Conservation (phyloP, 1,140 invertebrate species). For the Drosophila melanica region DNA sequence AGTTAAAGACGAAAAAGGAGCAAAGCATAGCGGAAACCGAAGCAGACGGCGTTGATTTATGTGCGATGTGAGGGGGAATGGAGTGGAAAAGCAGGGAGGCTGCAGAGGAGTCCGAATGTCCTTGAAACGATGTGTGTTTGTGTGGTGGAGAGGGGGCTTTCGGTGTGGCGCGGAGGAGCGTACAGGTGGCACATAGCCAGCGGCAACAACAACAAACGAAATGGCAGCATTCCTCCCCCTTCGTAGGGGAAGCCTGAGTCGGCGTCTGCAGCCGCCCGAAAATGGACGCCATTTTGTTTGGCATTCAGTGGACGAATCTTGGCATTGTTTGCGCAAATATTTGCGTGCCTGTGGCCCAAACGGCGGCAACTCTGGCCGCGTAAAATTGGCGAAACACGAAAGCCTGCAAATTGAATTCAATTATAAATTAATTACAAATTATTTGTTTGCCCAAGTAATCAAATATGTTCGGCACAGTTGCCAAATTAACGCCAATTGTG, state of each 20-base stretch:
- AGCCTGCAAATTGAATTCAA: not conserved
- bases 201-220: conserved; percentile 34
- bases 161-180: conserved; percentile 11
- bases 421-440: not conserved
- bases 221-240: not conserved
- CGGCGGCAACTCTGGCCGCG: not conserved
- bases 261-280: not conserved
- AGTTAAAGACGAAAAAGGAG: conserved; percentile 1
- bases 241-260: no score
- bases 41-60: conserved; percentile 67
- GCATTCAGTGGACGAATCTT: conserved; percentile 19
- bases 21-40: conserved; percentile 25
- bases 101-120: conserved; percentile 47
- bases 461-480: not conserved
- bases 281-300: conserved; percentile 46
- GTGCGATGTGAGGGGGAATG: not conserved
- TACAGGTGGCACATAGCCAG: conserved; percentile 72
- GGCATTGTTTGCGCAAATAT: conserved; percentile 43
- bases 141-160: not conserved
- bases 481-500: not conserved
- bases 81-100: not conserved
- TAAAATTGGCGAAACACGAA: not conserved
- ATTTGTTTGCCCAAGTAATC: not conserved
- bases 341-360: conserved; percentile 40
- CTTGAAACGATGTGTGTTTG: conserved; percentile 50